phyloP scores from a whole-genome alignment of 2,888 invertebrate genomes.

The Allophyes oxyacanthae region DNA sequence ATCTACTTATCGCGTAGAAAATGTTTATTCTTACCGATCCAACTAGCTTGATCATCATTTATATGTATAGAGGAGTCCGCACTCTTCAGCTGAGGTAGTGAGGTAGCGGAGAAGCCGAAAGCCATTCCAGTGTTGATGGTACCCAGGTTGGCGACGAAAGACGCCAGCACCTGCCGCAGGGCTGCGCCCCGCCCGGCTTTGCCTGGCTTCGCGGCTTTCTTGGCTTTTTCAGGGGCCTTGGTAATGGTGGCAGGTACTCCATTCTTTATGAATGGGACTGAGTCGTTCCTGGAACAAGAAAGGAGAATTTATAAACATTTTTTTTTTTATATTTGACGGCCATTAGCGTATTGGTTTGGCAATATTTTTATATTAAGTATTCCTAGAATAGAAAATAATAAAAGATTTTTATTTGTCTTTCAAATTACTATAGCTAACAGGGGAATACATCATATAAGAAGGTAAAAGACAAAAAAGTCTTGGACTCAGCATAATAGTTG shows the following conservation, averaged over 20 bases:
- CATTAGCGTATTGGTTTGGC: neutral
- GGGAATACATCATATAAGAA: too few relatives aligned
- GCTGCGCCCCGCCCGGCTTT: constrained; percentile 84
- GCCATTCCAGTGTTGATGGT: constrained; percentile 92
- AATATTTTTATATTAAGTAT: too few relatives aligned
- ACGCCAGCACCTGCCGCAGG: constrained; percentile 89
- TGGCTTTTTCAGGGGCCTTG: constrained; percentile 41
- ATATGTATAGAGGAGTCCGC: constrained; percentile 86
- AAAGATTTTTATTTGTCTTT: too few relatives aligned
- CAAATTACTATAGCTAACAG: too few relatives aligned
- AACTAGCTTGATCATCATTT: constrained; percentile 89
- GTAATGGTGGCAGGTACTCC: constrained; percentile 69
- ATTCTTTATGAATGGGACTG: constrained; percentile 81
- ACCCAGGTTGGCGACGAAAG: constrained; percentile 91
- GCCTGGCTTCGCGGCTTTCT: constrained; percentile 60
- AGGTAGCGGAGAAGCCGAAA: constrained; percentile 92
- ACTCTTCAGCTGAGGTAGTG: constrained; percentile 89
- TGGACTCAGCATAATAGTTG: too few relatives aligned
- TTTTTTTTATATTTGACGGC: neutral
- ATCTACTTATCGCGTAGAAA: too few relatives aligned
- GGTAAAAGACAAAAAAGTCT: too few relatives aligned
- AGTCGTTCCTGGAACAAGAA: constrained; percentile 74
- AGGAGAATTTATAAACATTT: neutral
- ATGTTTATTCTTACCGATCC: constrained; percentile 89
- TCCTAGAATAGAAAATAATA: too few relatives aligned